A percentile compares a stretch with the other conserved stretches of the same genome.
phyloP scores from a whole-genome alignment of 2,888 invertebrate genomes.

The Rutpela maculata region DNA sequence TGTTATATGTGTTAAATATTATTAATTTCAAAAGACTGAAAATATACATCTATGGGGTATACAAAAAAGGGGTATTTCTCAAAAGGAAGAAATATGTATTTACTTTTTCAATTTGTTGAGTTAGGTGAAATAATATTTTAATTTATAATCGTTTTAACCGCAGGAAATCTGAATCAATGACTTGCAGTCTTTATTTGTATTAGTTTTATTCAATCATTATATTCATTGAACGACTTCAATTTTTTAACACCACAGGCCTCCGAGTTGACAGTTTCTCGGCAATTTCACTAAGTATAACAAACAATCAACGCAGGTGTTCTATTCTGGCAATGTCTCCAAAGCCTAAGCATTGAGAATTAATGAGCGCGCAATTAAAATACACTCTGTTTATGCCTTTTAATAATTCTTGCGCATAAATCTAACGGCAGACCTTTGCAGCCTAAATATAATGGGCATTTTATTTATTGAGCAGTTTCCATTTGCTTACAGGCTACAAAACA shows the following conservation, averaged over 20 bases:
- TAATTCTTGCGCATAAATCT: slow-evolving; percentile 46
- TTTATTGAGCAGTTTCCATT: slow-evolving; percentile 45
- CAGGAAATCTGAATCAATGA: too few species aligned
- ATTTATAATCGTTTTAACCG: too few species aligned
- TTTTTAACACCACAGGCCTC: slow-evolving; percentile 7
- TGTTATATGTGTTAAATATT: too few species aligned
- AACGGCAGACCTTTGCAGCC: slow-evolving; percentile 35
- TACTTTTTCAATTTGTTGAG: too few species aligned
- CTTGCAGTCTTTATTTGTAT: not conserved
- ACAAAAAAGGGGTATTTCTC: too few species aligned
- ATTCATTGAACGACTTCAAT: not conserved
- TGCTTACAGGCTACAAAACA: slow-evolving; percentile 33
- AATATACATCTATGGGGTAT: too few species aligned
- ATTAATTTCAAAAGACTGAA: too few species aligned
- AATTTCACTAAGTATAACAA: slow-evolving; percentile 41
- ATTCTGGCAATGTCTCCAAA: slow-evolving; percentile 39
- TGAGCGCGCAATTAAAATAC: slow-evolving; percentile 46
- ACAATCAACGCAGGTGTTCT: slow-evolving; percentile 48
- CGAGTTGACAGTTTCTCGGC: slow-evolving; percentile 32
- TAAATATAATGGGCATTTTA: slow-evolving; percentile 44
- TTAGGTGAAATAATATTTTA: too few species aligned
- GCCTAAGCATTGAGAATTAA: slow-evolving; percentile 48
- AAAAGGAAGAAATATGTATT: too few species aligned
- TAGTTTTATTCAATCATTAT: not conserved
- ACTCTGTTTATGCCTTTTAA: slow-evolving; percentile 48